Evolutionary conservation across 92 coral and sea anemone genomes (phyloP).

Genomic region (Diadumene lineata): DNA sequence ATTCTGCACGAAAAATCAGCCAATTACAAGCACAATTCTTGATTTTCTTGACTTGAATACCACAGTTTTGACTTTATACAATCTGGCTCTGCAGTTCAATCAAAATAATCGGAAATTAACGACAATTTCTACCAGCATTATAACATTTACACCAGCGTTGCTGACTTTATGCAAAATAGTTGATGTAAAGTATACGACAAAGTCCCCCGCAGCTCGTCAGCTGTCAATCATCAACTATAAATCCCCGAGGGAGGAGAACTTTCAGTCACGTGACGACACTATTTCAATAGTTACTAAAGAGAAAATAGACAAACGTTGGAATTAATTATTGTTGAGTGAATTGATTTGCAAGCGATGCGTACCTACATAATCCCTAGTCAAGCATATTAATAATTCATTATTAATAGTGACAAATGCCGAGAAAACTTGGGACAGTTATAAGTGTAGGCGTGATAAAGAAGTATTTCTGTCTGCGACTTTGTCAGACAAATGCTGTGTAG

Average conservation of each 20-base stretch:
- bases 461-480: not conserved
- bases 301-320: constrained; percentile 36
- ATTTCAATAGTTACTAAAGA: constrained; percentile 14
- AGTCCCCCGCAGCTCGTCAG: constrained; percentile 29
- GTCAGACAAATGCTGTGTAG: not conserved
- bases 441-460: not conserved
- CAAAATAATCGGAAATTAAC: constrained; percentile 4
- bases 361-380: constrained; percentile 9
- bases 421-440: not conserved
- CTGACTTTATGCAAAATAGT: constrained; percentile 17
- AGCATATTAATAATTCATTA: constrained; percentile 30
- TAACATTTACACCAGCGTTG: constrained; percentile 8
- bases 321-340: constrained; percentile 20
- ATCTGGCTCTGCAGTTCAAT: constrained; percentile 15
- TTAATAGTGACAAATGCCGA: not conserved
- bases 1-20: constrained; percentile 27
- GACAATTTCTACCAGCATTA: constrained; percentile 12
- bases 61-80: not conserved
- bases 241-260: constrained; percentile 46
- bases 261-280: constrained; percentile 44
- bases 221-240: constrained; percentile 35
- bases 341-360: constrained; percentile 10
- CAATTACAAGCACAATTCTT: not conserved
- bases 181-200: constrained; percentile 24
- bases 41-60: not conserved